A percentile compares a stretch with the other conserved stretches of the same genome.
These are phyloP conservation scores for Desmodus rotundus DNA, from an alignment of 2,113 vertebrate genomes.

Conservation along the genomic window DNA sequence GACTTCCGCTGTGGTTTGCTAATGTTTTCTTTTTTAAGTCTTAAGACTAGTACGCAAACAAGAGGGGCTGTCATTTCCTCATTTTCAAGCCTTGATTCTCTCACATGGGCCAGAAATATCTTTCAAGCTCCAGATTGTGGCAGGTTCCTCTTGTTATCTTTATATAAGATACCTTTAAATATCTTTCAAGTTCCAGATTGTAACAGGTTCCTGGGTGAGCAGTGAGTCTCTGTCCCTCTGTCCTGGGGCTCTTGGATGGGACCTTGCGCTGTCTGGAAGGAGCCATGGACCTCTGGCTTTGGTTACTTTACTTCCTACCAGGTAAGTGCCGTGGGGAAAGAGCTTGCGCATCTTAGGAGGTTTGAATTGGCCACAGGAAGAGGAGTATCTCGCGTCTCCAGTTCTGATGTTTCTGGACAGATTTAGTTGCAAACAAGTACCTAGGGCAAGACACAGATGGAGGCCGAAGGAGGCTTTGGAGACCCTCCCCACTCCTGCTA, in stretches of 20 bases:
- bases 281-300: conserved; percentile 59
- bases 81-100: conserved; percentile 18
- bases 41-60: conserved; percentile 27
- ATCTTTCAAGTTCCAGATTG: neutral
- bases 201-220: neutral
- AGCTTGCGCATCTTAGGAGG: neutral
- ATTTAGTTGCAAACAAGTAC: neutral
- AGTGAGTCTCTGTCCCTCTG: neutral
- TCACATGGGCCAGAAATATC: neutral
- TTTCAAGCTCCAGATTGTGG: neutral
- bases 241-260: neutral
- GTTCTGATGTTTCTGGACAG: neutral
- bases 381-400: neutral
- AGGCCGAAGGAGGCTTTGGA: neutral
- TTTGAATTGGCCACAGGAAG: neutral
- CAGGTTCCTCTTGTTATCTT: neutral
- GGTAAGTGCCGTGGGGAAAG: conserved; percentile 45
- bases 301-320: conserved; percentile 62
- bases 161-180: too few relatives aligned
- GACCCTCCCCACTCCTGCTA: rapidly evolving
- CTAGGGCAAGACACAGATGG: neutral
- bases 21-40: conserved; percentile 39
- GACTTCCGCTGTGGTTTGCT: conserved; percentile 57
- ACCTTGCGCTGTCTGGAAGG: neutral
- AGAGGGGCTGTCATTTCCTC: conserved; percentile 56